Percentiles rank a stretch among this genome's conserved stretches.
phyloP scores from a whole-genome alignment of 2,888 invertebrate genomes.

The Lithosia quadra region DNA sequence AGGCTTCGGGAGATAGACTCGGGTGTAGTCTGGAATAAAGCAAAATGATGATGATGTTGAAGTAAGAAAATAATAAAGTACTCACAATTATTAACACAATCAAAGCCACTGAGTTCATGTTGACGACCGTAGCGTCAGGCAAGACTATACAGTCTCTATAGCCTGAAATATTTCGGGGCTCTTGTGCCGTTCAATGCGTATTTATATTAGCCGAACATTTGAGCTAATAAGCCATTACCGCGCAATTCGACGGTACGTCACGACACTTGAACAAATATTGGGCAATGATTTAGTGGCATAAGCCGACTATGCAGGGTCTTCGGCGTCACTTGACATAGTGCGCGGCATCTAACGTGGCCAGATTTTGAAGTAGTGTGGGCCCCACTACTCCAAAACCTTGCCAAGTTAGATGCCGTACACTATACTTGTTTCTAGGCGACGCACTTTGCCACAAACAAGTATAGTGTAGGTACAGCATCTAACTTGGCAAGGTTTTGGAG shows the following conservation, averaged over 20 bases:
- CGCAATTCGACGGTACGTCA: slow-evolving; percentile 19
- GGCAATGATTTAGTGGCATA: background rate
- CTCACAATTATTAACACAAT: slow-evolving; percentile 11
- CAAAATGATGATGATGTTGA: no score
- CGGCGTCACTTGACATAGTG: background rate
- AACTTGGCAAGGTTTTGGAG: no score
- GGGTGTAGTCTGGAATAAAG: no score
- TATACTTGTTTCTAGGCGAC: no score
- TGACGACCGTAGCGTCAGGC: background rate
- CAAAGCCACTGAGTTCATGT: slow-evolving; percentile 8
- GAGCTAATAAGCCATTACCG: slow-evolving; percentile 18
- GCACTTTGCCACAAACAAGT: no score
- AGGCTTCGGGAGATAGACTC: no score
- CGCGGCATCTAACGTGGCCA: no score
- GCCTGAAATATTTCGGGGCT: slow-evolving; percentile 24
- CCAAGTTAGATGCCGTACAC: no score
- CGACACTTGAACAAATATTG: slow-evolving; percentile 27
- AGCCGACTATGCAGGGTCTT: no score
- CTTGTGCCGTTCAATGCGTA: background rate
- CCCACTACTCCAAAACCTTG: no score
- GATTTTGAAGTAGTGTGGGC: no score
- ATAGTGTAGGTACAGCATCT: no score
- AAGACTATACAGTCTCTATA: slow-evolving; percentile 11
- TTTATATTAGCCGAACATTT: slow-evolving; percentile 38
- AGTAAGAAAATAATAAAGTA: background rate